phyloP scores from a whole-genome alignment of 2,113 vertebrate species.

The Trachemys scripta region DNA sequence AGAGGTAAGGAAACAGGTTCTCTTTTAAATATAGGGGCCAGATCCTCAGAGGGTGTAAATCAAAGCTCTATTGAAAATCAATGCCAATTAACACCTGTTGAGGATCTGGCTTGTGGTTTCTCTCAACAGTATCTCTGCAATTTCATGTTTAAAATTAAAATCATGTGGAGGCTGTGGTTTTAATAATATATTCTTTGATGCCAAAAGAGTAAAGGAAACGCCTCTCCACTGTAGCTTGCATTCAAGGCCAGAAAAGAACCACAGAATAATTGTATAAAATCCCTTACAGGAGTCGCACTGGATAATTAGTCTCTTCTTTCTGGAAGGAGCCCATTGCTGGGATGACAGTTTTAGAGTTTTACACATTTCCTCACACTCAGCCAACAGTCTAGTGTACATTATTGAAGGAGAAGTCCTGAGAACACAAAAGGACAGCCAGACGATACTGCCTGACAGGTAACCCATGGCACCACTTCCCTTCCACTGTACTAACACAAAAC shows the following conservation, averaged over 20 bases:
- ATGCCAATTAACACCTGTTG: constrained; percentile 44
- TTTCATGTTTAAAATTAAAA: constrained; percentile 37
- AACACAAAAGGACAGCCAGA: not conserved
- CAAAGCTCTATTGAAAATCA: constrained; percentile 33
- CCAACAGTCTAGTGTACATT: not conserved
- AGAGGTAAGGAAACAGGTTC: constrained; percentile 37
- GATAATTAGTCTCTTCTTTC: constrained; percentile 18
- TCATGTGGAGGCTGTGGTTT: constrained; percentile 15
- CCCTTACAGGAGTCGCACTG: constrained; percentile 12
- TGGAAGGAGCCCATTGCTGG: not conserved
- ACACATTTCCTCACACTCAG: not conserved
- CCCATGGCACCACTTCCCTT: not conserved
- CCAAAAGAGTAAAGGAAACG: constrained; percentile 27
- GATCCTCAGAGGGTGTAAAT: constrained; percentile 29
- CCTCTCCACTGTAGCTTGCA: not conserved
- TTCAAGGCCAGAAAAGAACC: constrained; percentile 14
- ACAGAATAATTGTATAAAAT: constrained; percentile 16
- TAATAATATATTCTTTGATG: constrained; percentile 23
- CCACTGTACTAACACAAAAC: not conserved
- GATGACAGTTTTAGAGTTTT: constrained; percentile 28
- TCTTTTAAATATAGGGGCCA: constrained; percentile 44
- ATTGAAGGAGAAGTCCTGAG: not conserved
- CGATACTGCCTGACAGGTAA: not conserved
- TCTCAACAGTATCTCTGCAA: constrained; percentile 30
- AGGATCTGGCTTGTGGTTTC: constrained; percentile 31